Evolutionary conservation across 2,797 vertebrate genomes (phyloP).

Genomic region (Eleutherodactylus coqui): DNA sequence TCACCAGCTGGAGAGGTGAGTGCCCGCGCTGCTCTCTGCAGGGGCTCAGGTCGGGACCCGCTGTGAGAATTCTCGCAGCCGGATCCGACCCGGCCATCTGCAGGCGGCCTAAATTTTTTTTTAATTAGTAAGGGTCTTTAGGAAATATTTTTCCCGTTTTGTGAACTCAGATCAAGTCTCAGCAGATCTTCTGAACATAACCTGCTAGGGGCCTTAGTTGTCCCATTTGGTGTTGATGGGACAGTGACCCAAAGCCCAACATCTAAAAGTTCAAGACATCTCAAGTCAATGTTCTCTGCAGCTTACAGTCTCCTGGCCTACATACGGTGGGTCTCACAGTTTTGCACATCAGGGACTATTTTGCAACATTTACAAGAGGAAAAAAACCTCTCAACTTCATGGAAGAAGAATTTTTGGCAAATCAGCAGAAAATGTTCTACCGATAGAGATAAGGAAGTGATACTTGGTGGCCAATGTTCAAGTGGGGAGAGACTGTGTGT

Average conservation of each 20-base stretch:
- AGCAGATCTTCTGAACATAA: too few relatives aligned
- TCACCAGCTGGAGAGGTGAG: too few relatives aligned
- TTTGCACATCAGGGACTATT: background rate
- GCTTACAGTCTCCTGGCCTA: background rate
- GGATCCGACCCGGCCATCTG: too few relatives aligned
- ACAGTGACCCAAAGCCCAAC: background rate
- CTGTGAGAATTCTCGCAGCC: too few relatives aligned
- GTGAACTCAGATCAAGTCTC: too few relatives aligned
- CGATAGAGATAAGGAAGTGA: conserved; percentile 75
- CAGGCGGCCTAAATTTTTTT: too few relatives aligned
- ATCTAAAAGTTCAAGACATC: background rate
- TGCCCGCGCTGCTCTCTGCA: too few relatives aligned
- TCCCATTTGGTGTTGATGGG: too few relatives aligned
- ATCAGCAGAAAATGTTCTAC: conserved; percentile 73
- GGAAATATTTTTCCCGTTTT: too few relatives aligned
- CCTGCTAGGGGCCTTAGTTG: too few relatives aligned
- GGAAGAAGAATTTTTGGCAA: conserved; percentile 67
- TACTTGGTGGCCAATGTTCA: conserved; percentile 69
- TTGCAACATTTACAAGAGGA: conserved; percentile 45
- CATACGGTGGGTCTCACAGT: background rate
- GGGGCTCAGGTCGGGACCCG: too few relatives aligned
- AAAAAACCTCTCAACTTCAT: conserved; percentile 55
- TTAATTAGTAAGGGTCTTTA: too few relatives aligned
- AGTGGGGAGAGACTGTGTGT: conserved; percentile 10
- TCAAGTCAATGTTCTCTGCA: background rate